Evolutionary conservation across 2,113 vertebrate genomes (phyloP).

Genomic region (Pelvicachromis taeniatus): DNA sequence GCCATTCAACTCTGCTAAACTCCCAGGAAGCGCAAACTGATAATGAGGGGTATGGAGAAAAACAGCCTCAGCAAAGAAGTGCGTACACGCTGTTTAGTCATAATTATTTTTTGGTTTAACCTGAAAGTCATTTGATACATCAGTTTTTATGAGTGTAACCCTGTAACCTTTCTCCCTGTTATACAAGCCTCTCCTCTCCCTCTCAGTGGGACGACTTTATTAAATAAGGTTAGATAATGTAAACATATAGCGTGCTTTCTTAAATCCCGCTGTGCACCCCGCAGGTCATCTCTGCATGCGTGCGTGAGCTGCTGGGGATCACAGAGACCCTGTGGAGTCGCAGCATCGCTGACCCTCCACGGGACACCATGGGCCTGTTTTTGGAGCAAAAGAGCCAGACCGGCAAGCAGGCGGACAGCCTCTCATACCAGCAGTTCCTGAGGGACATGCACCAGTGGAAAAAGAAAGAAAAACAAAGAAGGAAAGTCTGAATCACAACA

Average conservation of each 20-base stretch:
- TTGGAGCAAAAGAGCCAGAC: constrained; percentile 80
- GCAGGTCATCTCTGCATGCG: constrained; percentile 78
- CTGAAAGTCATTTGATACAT: not conserved
- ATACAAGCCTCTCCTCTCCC: not conserved
- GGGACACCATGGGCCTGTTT: constrained; percentile 78
- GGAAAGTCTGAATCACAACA: not conserved
- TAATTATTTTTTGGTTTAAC: not conserved
- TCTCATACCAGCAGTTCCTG: constrained; percentile 77
- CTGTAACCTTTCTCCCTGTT: not conserved
- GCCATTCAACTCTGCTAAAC: not conserved
- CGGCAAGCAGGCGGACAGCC: constrained; percentile 72
- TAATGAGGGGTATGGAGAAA: not conserved
- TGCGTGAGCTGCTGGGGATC: constrained; percentile 77
- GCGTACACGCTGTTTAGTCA: not conserved
- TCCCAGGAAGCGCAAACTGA: not conserved
- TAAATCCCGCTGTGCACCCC: constrained; percentile 27
- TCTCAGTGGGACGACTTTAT: not conserved
- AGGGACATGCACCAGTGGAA: constrained; percentile 10
- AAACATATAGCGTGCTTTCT: constrained; percentile 1
- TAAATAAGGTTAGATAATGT: constrained; percentile 1
- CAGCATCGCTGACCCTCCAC: constrained; percentile 76
- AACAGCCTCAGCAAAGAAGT: not conserved
- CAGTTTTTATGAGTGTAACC: not conserved
- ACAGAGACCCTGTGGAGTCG: constrained; percentile 76
- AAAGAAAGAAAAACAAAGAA: not conserved